Base-by-base conservation (phyloP, 2,888 invertebrate genomes). In the Platerodrilus igneus region DNA sequence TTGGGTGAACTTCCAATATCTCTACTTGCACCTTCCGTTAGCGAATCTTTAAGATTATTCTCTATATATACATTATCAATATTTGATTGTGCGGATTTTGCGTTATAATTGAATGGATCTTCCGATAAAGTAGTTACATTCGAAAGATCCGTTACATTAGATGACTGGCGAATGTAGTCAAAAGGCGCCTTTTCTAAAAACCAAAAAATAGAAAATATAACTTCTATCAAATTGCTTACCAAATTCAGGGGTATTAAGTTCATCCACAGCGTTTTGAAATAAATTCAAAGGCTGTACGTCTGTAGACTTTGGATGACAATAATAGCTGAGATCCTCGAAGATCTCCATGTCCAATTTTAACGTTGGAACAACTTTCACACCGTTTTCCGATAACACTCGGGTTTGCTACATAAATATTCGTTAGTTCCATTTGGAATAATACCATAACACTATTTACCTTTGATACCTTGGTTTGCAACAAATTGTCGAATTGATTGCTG, bases 261-360 rank as follows among this genome's bases (percentile, higher is more conserved):
- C 67, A 67, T 67, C 65, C 61, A 53, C 53, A 58, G 44, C 55
- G 53, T 44, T 59, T 53, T 46, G 51, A 31, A 39, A 51, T 66
- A 64, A 69, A 67, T 64, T 72, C 68, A 60, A 64, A 65, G 67
- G 70, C 66, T 66, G 70, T 71, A 67, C 72, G 63, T 66, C 70
- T 67, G 69, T 69, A 66, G 67, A 72, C n/a, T n/a, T n/a, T 63
- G 64, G 68, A 62, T 67, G 72, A 68, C 77, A 79, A 76, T 73
- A 79, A 56, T 68, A 69, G 61, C 71, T 75, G 68, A 83, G 74
- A 71, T 82, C 81, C 74, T 79, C 78, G 73, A 80, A 83, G 71
- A 78, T 76, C 69, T 83, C 83, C 76, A 45, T 45, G 20, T 48
- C 37, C 27, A 48, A 29, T n/a, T 45, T 37, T 17, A 45, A 32